Percentiles rank a stretch among this genome's conserved stretches.
phyloP scores from a whole-genome alignment of 1,140 invertebrate genomes.

The Fopius arisanus region DNA sequence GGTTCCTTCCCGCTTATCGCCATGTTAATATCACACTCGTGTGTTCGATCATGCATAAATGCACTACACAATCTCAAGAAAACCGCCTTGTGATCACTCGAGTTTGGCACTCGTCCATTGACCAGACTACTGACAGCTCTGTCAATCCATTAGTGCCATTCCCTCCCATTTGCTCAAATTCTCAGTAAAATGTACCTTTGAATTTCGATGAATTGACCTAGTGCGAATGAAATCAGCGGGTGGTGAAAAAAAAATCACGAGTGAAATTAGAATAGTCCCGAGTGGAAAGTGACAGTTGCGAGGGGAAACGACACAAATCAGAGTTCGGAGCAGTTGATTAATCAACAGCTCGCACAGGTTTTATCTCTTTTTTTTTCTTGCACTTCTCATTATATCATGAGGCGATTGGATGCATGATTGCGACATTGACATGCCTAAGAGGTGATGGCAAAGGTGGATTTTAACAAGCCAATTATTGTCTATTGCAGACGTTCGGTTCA shows the following conservation, averaged over 20 bases:
- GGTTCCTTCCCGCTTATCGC: not conserved
- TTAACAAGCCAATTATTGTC: not conserved
- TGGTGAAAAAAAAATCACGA: constrained; percentile 3
- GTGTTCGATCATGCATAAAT: not conserved
- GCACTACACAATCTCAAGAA: not conserved
- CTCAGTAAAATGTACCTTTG: not conserved
- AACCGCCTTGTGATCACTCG: not conserved
- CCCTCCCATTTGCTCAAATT: not conserved
- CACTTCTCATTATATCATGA: not conserved
- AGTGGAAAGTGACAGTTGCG: not conserved
- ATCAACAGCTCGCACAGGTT: not conserved
- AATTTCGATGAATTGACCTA: not conserved
- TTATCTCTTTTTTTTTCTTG: not conserved
- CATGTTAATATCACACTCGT: not conserved
- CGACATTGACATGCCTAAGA: not conserved
- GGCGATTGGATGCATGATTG: not conserved
- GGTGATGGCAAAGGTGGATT: not conserved
- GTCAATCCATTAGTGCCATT: not conserved
- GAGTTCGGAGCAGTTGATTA: not conserved
- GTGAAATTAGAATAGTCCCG: too few species aligned
- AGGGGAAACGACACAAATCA: not conserved
- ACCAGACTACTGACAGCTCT: not conserved
- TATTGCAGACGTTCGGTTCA: not conserved
- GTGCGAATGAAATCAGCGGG: not conserved
- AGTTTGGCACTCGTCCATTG: not conserved